Conservation (phyloP, 2,888 invertebrate genomes). For the Aspidiotus destructor region DNA sequence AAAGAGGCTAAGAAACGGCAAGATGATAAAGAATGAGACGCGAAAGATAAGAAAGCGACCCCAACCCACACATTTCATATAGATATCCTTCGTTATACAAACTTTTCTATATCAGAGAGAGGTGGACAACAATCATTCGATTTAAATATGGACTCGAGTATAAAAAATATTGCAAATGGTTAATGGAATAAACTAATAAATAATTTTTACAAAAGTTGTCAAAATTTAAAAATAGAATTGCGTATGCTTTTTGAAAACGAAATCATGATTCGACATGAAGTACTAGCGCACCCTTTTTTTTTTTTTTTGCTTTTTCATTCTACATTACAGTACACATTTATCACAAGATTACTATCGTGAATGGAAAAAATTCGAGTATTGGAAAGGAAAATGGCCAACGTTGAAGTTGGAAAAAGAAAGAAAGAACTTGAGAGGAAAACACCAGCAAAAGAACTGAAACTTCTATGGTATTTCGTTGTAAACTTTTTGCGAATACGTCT, state of each 20-base stretch:
- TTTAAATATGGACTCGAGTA: too few species aligned
- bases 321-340: not conserved
- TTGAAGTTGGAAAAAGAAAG: not conserved
- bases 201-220: not conserved
- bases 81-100: too few species aligned
- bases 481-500: too few species aligned
- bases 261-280: not conserved
- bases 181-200: slow-evolving; percentile 21
- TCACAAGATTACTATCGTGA: not conserved
- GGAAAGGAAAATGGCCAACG: slow-evolving; percentile 4
- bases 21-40: too few species aligned
- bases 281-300: not conserved
- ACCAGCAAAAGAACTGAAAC: not conserved
- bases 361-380: not conserved
- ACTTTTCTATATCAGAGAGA: too few species aligned
- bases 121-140: too few species aligned
- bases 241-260: not conserved
- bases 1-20: too few species aligned
- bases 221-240: not conserved
- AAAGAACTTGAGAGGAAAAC: not conserved
- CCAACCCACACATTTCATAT: too few species aligned
- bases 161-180: not conserved
- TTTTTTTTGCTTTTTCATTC: not conserved
- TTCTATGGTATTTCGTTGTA: too few species aligned
- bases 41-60: too few species aligned